Evolutionary conservation across 2,888 invertebrate genomes (phyloP).

Genomic region (Eupithecia dodoneata): DNA sequence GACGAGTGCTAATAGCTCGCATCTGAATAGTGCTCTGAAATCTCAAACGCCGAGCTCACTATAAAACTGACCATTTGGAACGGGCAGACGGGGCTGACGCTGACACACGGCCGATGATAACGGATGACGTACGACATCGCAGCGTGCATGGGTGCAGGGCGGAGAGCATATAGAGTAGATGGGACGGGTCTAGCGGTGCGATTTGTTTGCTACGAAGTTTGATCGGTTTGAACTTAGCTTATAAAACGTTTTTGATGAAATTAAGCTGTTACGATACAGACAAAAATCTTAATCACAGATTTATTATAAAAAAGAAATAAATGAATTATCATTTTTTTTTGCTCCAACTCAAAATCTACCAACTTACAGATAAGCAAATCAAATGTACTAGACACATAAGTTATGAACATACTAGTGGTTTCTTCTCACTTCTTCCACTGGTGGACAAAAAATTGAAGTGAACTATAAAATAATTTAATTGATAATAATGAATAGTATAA

Average conservation of each 20-base stretch:
- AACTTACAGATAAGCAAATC: too few species aligned
- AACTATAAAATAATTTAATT: too few species aligned
- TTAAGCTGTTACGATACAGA: neutral
- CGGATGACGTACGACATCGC: slow-evolving; percentile 67
- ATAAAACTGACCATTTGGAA: slow-evolving; percentile 38
- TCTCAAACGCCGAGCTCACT: slow-evolving; percentile 7
- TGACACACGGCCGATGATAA: slow-evolving; percentile 74
- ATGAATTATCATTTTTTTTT: too few species aligned
- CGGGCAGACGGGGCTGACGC: slow-evolving; percentile 55
- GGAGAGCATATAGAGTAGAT: slow-evolving; percentile 19
- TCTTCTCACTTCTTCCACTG: too few species aligned
- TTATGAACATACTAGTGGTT: too few species aligned
- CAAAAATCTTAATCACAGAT: too few species aligned
- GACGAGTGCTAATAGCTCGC: neutral
- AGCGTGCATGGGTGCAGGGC: slow-evolving; percentile 63
- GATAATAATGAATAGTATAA: too few species aligned
- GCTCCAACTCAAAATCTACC: too few species aligned
- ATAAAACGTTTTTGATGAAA: neutral
- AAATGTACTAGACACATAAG: too few species aligned
- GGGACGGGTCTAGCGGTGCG: neutral
- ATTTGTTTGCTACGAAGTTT: neutral
- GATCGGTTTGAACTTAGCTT: neutral
- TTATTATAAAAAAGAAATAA: too few species aligned
- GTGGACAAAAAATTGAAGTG: too few species aligned
- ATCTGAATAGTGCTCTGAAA: slow-evolving; percentile 7